Conservation (phyloP, 2,888 invertebrate genomes). For the Lasiommata megera region DNA sequence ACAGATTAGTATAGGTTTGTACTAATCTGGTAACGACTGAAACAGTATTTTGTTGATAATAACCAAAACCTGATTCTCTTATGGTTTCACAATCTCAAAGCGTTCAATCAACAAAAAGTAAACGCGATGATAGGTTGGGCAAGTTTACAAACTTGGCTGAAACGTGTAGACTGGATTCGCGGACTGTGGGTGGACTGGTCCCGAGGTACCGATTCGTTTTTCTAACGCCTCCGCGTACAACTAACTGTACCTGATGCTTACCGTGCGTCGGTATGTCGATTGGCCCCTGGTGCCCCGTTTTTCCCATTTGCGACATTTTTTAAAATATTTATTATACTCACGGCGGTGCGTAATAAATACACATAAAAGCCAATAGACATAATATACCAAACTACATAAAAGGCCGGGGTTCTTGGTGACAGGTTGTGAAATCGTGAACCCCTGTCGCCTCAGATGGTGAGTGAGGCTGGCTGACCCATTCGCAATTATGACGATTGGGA, state of each 20-base stretch:
- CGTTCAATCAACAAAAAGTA: constrained; percentile 24
- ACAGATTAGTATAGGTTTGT: too few species aligned
- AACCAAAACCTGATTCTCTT: too few species aligned
- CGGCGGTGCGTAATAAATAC: too few species aligned
- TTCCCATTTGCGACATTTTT: constrained; percentile 15
- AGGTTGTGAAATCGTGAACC: too few species aligned
- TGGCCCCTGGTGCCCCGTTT: constrained; percentile 19
- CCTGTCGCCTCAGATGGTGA: too few species aligned
- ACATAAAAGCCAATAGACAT: too few species aligned
- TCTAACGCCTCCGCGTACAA: constrained; percentile 65
- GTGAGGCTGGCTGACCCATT: too few species aligned
- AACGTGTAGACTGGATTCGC: constrained; percentile 40
- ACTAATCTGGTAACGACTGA: neutral
- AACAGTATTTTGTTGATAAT: constrained; percentile 4
- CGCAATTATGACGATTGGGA: too few species aligned
- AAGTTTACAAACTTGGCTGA: constrained; percentile 44
- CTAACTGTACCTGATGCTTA: constrained; percentile 63
- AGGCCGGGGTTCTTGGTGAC: too few species aligned
- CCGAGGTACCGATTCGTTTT: constrained; percentile 56
- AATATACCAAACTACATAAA: too few species aligned
- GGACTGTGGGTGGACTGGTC: constrained; percentile 71
- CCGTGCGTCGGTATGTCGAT: constrained; percentile 24
- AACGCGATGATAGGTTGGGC: constrained; percentile 36
- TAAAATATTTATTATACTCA: too few species aligned
- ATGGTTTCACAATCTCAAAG: constrained; percentile 15